These are phyloP conservation scores for Rhorus exstirpatorius DNA, from an alignment of 2,888 invertebrate genomes.

Conservation along the genomic window DNA sequence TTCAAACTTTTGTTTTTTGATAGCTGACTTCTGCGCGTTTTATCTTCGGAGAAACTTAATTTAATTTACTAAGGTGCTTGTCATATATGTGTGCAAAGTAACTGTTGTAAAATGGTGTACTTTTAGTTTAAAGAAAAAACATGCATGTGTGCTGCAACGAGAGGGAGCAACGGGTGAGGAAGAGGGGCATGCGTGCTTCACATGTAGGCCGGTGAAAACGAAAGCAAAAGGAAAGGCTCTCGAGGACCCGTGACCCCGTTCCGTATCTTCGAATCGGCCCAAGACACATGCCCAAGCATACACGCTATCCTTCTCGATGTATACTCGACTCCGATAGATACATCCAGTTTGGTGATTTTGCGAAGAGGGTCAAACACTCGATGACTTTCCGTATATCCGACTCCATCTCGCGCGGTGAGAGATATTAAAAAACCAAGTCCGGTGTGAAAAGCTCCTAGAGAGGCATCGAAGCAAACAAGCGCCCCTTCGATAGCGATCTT, in stretches of 20 bases:
- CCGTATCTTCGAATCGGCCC: conserved; percentile 73
- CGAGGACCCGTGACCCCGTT: conserved; percentile 75
- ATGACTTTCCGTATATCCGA: conserved; percentile 2
- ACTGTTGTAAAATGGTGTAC: too few relatives aligned
- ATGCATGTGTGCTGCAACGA: too few relatives aligned
- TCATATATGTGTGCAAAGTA: too few relatives aligned
- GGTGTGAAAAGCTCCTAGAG: conserved; percentile 18
- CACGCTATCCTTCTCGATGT: conserved; percentile 29
- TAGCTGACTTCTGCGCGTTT: too few relatives aligned
- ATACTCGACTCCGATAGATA: conserved; percentile 56
- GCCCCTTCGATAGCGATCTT: background rate
- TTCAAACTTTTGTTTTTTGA: too few relatives aligned
- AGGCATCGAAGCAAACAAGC: conserved; percentile 35
- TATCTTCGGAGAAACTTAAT: too few relatives aligned
- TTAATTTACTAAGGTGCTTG: too few relatives aligned
- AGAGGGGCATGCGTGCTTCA: background rate
- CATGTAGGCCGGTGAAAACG: conserved; percentile 41
- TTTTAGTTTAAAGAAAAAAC: too few relatives aligned
- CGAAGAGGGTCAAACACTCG: conserved; percentile 35
- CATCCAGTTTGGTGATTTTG: conserved; percentile 39
- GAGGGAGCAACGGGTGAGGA: too few relatives aligned
- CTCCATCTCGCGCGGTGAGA: background rate
- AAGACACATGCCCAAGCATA: conserved; percentile 37
- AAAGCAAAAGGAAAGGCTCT: conserved; percentile 59
- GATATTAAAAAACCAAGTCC: conserved; percentile 36